Evolutionary conservation across 1,140 invertebrate genomes (phyloP).

Genomic region (Ips nitidus): DNA sequence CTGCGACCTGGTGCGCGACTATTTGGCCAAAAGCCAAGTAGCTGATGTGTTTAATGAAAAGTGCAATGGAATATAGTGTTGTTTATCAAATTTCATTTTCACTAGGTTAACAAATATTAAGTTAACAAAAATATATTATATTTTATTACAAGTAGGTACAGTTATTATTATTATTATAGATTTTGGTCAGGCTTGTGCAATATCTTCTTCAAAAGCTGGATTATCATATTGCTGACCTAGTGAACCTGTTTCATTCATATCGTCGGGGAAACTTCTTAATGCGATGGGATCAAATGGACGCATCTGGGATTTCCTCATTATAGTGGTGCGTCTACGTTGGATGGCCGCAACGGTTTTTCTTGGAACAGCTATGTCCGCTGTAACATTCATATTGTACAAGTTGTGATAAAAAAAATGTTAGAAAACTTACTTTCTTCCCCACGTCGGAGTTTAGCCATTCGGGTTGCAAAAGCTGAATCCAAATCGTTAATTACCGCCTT

Average conservation of each 20-base stretch:
- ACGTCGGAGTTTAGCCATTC: slow-evolving; percentile 22
- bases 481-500: slow-evolving; percentile 32
- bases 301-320: slow-evolving; percentile 27
- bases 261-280: background rate
- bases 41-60: background rate
- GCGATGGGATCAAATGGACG: slow-evolving; percentile 5
- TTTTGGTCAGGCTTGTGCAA: no score
- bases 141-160: no score
- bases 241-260: background rate
- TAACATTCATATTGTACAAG: background rate
- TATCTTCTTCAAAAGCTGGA: background rate
- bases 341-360: slow-evolving; percentile 28
- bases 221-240: background rate
- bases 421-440: slow-evolving; percentile 1
- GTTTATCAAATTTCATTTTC: no score
- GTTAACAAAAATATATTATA: no score
- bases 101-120: no score
- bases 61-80: background rate
- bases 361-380: slow-evolving; percentile 20
- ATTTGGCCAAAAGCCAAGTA: slow-evolving; percentile 59
- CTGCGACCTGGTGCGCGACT: slow-evolving; percentile 63
- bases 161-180: no score
- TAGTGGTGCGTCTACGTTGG: slow-evolving; percentile 17
- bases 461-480: slow-evolving; percentile 28
- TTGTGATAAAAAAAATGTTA: background rate